Base-by-base conservation (phyloP, 2,888 invertebrate species). In the Hirudinaria manillensis region DNA sequence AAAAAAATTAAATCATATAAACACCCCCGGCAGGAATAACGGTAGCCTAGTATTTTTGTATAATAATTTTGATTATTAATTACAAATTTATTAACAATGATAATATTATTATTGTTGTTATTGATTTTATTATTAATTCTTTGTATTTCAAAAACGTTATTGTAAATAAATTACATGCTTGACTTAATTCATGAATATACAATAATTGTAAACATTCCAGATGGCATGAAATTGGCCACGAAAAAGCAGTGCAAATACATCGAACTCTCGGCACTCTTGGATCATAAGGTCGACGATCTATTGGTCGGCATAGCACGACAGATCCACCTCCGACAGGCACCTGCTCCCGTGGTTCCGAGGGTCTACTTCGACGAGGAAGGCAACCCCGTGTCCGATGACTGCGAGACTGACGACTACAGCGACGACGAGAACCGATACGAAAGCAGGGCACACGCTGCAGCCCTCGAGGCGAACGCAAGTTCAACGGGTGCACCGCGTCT, bases 261-360 rank as follows among this genome's bases (percentile, higher is more conserved):
- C 80, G 96, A 96, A 86, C 92, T 95, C 36, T 95, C 95, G 0
- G 94, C 95, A 29, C 94, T 94, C 36, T 92, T 96, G 82, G 95
- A 94, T 86, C 95, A 95, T 88, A 94, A 95, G 85, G 93, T 95
- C 55, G 95, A 96, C 87, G 94, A 96, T 82, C 89, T 96, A 0
- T 88, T 96, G 65, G 94, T 94, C 27, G 95, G 95, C 0, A 91
- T 93, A 74, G 89, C 96, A 77, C 93, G 91, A 81, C 94, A 94
- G 86, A 93, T 94, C 81, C 89, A 93, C 74, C 88, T 94, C n/a
- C 38, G 74, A 32, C 77, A 75, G 29, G 56, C 38, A 13, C 56
- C 56, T 32, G 61, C 55, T 10, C 36, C 36, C 2, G 10, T 36
- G 68, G 13, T 6, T 21, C 29, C 34, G 2, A 2, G n/a, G n/a